Base-by-base conservation (phyloP, 23 tunicate genomes). In the Phallusia fumigata region DNA sequence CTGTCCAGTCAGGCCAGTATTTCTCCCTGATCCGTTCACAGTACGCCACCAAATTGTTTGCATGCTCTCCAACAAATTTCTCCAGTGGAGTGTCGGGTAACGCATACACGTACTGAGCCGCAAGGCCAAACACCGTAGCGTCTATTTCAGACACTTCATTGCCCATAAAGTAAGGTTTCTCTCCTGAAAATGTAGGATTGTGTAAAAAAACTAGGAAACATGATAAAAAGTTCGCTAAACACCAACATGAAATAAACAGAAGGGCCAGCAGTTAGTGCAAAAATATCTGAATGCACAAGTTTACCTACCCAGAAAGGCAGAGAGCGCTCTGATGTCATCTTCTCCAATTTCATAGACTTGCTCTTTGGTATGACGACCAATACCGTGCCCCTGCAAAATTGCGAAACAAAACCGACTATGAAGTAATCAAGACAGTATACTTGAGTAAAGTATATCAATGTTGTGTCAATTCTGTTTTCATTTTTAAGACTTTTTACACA, bases 1-100 rank as follows among this genome's bases (percentile, higher is more conserved):
- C 91, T 12, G 81, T 69, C 91, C 91, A 87, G 33, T 87, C 91
- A 0, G 86, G 69, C 80, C 84, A 87, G 58, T 81, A 87, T 77
- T 81, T 81, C 74, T 58, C 82, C 69, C 36, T 81, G 82, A 87
- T 87, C n/a, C 91, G 58, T 19, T 87, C 82, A 22, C 79, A 73
- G 78, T 87, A 87, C 0, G 50, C 91, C 13, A 35, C 72, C 40
- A 87, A 45, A 58, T 87, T 87, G 5, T 78, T 31, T 1, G 51
- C 53, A 33, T 81, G 75, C 32, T 76, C 86, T 11, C 35, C 18
- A 19, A 87, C 18, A n/a, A 81, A 77, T 30, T 64, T 64, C 31
- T 87, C 78, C 30, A 81, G 77, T 30, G 52, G 53, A 10, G 64
- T 11, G 0, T 78, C 86, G 10, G 77, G 78, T 6, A 18, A 3